Base-by-base conservation (phyloP, 2,888 invertebrate species). In the Drosophila formosana region DNA sequence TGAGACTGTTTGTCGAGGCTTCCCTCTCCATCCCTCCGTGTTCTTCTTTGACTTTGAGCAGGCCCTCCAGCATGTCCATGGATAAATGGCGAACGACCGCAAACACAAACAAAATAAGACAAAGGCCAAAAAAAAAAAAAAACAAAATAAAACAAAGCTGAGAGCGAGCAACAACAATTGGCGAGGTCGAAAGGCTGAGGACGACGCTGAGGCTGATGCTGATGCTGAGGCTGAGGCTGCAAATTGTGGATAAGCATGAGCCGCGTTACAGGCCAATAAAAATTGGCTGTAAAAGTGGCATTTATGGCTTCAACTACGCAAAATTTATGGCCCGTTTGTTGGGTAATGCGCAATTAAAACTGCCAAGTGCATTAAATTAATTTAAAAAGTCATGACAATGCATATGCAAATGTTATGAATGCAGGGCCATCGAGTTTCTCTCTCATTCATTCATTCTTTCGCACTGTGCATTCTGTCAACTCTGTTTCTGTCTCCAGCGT, bases 321-420 rank as follows among this genome's bases (percentile, higher is more conserved):
- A 46, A 75, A 87, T 82, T 84, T 84, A 83, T 84, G 70, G 80
- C 72, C 72, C 65, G 75, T 84, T 82, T 80, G 66, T 46, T 57
- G 55, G 41, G 49, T 82, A 83, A 86, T 84, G 78, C 51, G 87
- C 84, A 84, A 84, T 87, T 87, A 87, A 84, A 87, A 66, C 56
- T 45, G 78, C 75, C 80, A 82, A 83, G 84, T 87, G 78, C 80
- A 75, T 83, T 81, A 67, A 79, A 83, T 87, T 83, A 79, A 83
- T 77, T 83, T 82, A 63, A 80, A 86, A 79, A 75, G 60, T 62
- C 73, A 75, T 68, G 65, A 58, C 61, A 67, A 68, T 50, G 60
- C 66, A 67, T 41, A 68, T 55, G 68, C 58, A 68, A 75, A 66
- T 56, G 30, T 34, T 4, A 13, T 9, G 11, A 37, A 43, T 43